Evolutionary conservation across 2,888 invertebrate species (phyloP).

Genomic region (Hedya salicella): DNA sequence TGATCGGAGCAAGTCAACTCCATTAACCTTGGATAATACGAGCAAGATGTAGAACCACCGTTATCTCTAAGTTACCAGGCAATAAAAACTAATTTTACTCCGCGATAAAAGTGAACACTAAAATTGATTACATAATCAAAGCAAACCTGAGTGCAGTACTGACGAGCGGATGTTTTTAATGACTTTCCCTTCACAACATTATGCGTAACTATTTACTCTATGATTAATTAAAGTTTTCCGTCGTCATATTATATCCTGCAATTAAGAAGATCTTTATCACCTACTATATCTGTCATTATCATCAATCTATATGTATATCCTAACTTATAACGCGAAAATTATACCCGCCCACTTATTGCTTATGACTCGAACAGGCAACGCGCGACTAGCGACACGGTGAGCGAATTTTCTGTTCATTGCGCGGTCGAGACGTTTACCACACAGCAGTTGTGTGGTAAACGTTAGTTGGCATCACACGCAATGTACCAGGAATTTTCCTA

Average conservation of each 20-base stretch:
- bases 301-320: neutral
- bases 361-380: too few species aligned
- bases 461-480: too few species aligned
- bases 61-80: conserved; percentile 46
- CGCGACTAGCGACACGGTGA: too few species aligned
- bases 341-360: too few species aligned
- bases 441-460: too few species aligned
- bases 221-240: conserved; percentile 54
- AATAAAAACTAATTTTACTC: conserved; percentile 51
- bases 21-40: neutral
- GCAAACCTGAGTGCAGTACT: conserved; percentile 63
- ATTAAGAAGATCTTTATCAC: neutral
- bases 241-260: neutral
- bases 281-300: neutral
- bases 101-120: conserved; percentile 60
- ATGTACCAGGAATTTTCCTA: too few species aligned
- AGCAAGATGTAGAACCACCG: conserved; percentile 2
- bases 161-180: conserved; percentile 64
- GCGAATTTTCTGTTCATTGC: too few species aligned
- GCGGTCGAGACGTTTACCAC: too few species aligned
- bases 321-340: too few species aligned
- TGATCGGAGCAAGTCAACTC: neutral
- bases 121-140: conserved; percentile 64
- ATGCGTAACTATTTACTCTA: conserved; percentile 62
- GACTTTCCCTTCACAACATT: conserved; percentile 57